phyloP scores from a whole-genome alignment of 1,140 invertebrate genomes.

The Vanessa tameamea region DNA sequence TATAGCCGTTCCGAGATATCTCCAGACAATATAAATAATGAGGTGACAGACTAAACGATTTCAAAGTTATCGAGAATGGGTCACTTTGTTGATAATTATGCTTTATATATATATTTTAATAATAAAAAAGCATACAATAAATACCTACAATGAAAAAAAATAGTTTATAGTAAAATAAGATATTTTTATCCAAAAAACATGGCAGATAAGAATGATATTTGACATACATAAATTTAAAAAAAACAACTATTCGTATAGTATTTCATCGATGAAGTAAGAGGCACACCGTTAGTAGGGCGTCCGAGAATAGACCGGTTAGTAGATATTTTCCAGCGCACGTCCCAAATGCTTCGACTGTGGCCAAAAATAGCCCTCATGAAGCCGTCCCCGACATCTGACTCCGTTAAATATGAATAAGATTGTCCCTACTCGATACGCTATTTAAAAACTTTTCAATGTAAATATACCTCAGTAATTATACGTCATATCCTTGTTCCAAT shows the following conservation, averaged over 20 bases:
- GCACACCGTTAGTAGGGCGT: constrained; percentile 64
- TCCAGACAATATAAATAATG: constrained; percentile 29
- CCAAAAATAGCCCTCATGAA: constrained; percentile 70
- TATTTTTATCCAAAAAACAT: background rate
- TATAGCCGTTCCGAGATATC: constrained; percentile 20
- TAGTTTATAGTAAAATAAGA: background rate
- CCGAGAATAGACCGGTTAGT: constrained; percentile 68
- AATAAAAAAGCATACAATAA: background rate
- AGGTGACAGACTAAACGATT: constrained; percentile 14
- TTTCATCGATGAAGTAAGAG: constrained; percentile 55
- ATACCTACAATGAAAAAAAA: background rate
- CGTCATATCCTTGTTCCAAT: background rate
- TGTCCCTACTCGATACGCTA: constrained; percentile 10
- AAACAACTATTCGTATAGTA: constrained; percentile 34
- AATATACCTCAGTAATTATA: too few species aligned
- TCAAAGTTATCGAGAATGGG: constrained; percentile 13
- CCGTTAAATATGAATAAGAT: constrained; percentile 36
- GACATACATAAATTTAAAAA: background rate
- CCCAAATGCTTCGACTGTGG: constrained; percentile 68
- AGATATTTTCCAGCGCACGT: constrained; percentile 75
- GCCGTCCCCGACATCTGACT: constrained; percentile 58
- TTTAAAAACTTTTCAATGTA: background rate
- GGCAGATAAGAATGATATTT: background rate
- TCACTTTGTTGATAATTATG: constrained; percentile 17
- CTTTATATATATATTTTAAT: background rate